Conservation (phyloP, 2,113 vertebrate genomes). For the Thalassoma bifasciatum region DNA sequence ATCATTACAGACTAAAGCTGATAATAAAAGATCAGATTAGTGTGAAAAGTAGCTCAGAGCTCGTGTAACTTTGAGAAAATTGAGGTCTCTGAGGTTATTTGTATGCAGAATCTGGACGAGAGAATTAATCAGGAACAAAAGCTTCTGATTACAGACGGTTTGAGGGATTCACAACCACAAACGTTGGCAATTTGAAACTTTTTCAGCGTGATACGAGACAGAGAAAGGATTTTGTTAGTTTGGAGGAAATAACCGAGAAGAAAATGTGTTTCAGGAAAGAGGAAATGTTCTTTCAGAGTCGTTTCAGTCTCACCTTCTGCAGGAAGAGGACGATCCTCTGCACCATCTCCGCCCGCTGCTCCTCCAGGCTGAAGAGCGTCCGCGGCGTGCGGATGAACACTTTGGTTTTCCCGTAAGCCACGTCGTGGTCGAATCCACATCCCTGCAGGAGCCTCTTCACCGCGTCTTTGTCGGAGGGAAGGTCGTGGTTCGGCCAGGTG, state of each 20-base stretch:
- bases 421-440: constrained; percentile 92
- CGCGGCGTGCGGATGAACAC: constrained; percentile 96
- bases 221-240: not conserved
- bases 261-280: not conserved
- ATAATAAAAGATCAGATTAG: constrained; percentile 42
- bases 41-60: constrained; percentile 28
- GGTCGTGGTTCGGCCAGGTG: constrained; percentile 97
- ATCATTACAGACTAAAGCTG: constrained; percentile 6
- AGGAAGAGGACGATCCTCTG: constrained; percentile 95
- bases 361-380: constrained; percentile 95
- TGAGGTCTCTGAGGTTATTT: constrained; percentile 33
- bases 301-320: constrained; percentile 91
- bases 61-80: constrained; percentile 21
- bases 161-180: no score
- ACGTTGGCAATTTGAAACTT: constrained; percentile 10
- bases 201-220: constrained; percentile 3
- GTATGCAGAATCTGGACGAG: constrained; percentile 39
- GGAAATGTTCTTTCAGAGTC: no score
- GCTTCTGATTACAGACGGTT: not conserved
- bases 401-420: constrained; percentile 95
- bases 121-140: constrained; percentile 9
- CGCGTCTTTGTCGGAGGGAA: constrained; percentile 91
- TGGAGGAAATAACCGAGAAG: not conserved
- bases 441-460: constrained; percentile 90
- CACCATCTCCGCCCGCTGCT: constrained; percentile 92